phyloP scores from a whole-genome alignment of 2,888 invertebrate species.

The Anthoptus insignis region DNA sequence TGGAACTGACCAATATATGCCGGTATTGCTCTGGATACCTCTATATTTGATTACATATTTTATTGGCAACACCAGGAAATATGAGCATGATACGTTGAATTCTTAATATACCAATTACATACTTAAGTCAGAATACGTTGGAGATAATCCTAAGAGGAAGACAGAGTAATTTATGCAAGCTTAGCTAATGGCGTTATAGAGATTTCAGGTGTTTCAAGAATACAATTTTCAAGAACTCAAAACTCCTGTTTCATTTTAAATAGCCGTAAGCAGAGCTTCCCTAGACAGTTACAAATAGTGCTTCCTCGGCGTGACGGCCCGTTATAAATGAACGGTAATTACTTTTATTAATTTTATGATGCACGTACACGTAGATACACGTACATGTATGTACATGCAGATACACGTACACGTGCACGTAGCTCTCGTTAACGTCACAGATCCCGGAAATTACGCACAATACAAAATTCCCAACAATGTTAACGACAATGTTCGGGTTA shows the following conservation, averaged over 20 bases:
- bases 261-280: slow-evolving; percentile 10
- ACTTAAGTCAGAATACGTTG: no score
- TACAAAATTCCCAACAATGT: slow-evolving; percentile 2
- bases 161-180: not conserved
- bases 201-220: slow-evolving; percentile 12
- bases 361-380: not conserved
- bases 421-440: slow-evolving; percentile 8
- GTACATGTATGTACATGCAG: not conserved
- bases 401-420: not conserved
- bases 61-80: no score
- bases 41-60: no score
- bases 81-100: no score
- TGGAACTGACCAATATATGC: no score
- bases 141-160: not conserved
- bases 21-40: no score
- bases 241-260: slow-evolving; percentile 3
- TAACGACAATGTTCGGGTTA: not conserved
- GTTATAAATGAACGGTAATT: slow-evolving; percentile 19
- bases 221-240: slow-evolving; percentile 5
- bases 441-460: slow-evolving; percentile 5
- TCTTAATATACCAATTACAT: no score
- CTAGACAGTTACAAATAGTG: slow-evolving; percentile 14
- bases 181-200: not conserved
- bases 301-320: slow-evolving; percentile 6
- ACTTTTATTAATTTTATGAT: slow-evolving; percentile 15